Percentiles rank a stretch among this genome's conserved stretches.
phyloP scores from a whole-genome alignment of 2,888 invertebrate genomes.

The Caenorhabditis parvicauda region DNA sequence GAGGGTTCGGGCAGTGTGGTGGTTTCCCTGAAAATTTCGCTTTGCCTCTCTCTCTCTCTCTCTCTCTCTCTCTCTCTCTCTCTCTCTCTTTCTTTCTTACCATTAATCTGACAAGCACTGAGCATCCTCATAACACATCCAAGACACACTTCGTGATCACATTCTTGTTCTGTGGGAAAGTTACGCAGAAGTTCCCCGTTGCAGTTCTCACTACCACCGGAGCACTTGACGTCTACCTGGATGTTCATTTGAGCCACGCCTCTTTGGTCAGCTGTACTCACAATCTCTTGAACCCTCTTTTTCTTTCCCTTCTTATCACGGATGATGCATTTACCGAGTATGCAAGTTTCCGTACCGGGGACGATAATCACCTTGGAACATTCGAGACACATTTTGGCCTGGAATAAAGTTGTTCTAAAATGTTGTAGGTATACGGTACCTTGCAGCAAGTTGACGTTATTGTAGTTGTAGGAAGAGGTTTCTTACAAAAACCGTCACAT shows the following conservation, averaged over 20 bases:
- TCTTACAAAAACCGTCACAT: slow-evolving; percentile 38
- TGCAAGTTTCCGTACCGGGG: slow-evolving; percentile 21
- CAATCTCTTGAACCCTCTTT: slow-evolving; percentile 13
- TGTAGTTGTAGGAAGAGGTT: slow-evolving; percentile 13
- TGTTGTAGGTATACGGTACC: slow-evolving; percentile 20
- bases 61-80: too few species aligned
- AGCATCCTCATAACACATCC: slow-evolving; percentile 36
- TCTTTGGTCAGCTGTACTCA: neutral
- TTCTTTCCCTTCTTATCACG: slow-evolving; percentile 15
- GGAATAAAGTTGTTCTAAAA: neutral
- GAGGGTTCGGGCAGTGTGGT: slow-evolving; percentile 42
- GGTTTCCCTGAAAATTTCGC: slow-evolving; percentile 12
- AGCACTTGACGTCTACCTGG: neutral
- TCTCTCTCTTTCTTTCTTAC: slow-evolving; percentile 2
- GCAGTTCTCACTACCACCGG: slow-evolving; percentile 21
- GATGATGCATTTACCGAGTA: slow-evolving; percentile 24
- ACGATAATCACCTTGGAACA: too few species aligned
- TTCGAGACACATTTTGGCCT: slow-evolving; percentile 29
- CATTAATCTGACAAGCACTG: slow-evolving; percentile 34
- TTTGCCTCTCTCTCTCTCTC: too few species aligned
- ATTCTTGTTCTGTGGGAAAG: slow-evolving; percentile 50
- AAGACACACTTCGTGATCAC: slow-evolving; percentile 50
- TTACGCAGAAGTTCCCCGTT: slow-evolving; percentile 45
- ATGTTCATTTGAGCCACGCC: neutral
- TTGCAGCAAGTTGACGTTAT: slow-evolving; percentile 17